Evolutionary conservation across 37 sponge, comb jelly and placozoan species (phyloP).

Genomic region (Chondrilla cf. caribensis): DNA sequence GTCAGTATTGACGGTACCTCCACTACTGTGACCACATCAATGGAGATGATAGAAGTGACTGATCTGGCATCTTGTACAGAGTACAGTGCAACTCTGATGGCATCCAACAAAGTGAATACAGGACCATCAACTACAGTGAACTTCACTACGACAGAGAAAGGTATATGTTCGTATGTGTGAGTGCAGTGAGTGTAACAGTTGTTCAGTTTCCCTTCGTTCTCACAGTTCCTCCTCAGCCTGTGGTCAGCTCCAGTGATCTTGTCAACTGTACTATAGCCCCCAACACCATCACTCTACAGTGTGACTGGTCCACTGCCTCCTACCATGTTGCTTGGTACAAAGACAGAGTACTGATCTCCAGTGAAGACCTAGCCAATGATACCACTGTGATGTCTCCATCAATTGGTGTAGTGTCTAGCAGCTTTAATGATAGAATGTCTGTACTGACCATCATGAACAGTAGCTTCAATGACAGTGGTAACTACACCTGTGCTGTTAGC

Average conservation of each 20-base stretch:
- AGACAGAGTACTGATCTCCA: background rate
- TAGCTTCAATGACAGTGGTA: background rate
- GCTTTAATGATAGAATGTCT: background rate
- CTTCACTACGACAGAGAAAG: too few relatives aligned
- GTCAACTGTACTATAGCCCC: background rate
- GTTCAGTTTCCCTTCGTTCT: too few relatives aligned
- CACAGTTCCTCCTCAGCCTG: background rate
- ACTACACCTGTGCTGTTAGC: constrained; percentile 19
- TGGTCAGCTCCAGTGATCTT: background rate
- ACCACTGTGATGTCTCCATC: background rate
- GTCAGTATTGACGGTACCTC: too few relatives aligned
- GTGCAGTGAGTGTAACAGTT: too few relatives aligned
- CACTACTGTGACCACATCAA: too few relatives aligned
- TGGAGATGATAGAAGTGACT: too few relatives aligned
- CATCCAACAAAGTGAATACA: too few relatives aligned
- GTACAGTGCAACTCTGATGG: too few relatives aligned
- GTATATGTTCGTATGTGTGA: too few relatives aligned
- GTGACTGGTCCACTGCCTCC: background rate
- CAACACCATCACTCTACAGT: background rate
- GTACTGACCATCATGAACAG: background rate
- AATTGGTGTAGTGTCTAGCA: too few relatives aligned
- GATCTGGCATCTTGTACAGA: too few relatives aligned
- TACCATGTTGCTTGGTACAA: constrained; percentile 13
- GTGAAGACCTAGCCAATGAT: background rate
- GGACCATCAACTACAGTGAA: too few relatives aligned